Evolutionary conservation across 2,888 invertebrate species (phyloP).

Genomic region (Thyatira batis): DNA sequence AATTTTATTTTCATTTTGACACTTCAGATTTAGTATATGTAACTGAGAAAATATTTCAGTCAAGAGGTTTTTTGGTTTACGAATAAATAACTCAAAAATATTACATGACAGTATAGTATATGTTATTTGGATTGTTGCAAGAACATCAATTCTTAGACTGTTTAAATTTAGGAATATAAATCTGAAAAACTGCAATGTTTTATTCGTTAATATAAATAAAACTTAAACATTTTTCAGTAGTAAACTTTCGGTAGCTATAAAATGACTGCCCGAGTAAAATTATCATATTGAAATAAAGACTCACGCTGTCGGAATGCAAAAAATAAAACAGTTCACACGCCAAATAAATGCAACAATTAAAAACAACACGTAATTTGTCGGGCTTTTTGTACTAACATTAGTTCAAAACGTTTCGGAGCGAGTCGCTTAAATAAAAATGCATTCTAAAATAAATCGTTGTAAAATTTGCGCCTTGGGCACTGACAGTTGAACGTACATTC

Average conservation of each 20-base stretch:
- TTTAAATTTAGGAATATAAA: too few relatives aligned
- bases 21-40: slow-evolving; percentile 10
- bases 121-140: neutral
- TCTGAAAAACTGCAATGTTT: too few relatives aligned
- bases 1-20: slow-evolving; percentile 22
- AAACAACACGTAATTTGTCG: slow-evolving; percentile 13
- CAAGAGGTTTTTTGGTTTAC: neutral
- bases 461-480: slow-evolving; percentile 65
- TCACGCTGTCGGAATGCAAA: neutral
- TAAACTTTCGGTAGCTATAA: neutral
- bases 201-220: too few relatives aligned
- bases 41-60: slow-evolving; percentile 4
- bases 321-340: slow-evolving; percentile 7
- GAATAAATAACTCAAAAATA: neutral
- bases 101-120: neutral
- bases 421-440: slow-evolving; percentile 52
- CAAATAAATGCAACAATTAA: slow-evolving; percentile 24
- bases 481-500: slow-evolving; percentile 40
- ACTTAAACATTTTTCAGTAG: too few relatives aligned
- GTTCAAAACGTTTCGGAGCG: slow-evolving; percentile 39
- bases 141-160: neutral
- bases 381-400: slow-evolving; percentile 27
- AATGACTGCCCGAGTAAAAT: neutral
- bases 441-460: slow-evolving; percentile 65
- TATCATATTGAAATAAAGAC: neutral